A percentile compares a stretch with the other conserved stretches of the same genome.
Conservation (phyloP, 2,113 vertebrate genomes). For the Chaetorhynchus papuensis region DNA sequence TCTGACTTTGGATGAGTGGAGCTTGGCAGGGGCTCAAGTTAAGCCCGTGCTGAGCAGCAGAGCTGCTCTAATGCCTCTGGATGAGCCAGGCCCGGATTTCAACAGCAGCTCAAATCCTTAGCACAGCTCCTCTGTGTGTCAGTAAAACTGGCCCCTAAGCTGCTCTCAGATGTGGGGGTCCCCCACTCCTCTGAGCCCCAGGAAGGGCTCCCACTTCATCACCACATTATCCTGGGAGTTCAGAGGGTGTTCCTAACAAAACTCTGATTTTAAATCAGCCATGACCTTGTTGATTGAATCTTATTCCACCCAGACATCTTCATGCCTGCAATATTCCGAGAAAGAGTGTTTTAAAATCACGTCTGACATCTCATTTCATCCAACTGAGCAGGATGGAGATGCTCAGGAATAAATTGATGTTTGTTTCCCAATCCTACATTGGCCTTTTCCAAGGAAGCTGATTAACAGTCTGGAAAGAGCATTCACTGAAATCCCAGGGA, state of each 20-base stretch:
- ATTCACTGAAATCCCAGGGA: background rate
- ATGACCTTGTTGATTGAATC: background rate
- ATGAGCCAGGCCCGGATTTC: background rate
- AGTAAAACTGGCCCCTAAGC: background rate
- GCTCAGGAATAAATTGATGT: background rate
- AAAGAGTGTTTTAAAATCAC: background rate
- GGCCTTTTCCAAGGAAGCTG: background rate
- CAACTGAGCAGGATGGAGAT: background rate
- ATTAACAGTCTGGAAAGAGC: conserved; percentile 40
- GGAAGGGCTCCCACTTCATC: background rate
- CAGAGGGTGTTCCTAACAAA: background rate
- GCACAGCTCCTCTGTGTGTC: background rate
- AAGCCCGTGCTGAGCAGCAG: background rate
- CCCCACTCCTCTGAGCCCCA: background rate
- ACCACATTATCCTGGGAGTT: background rate
- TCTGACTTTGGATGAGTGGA: background rate
- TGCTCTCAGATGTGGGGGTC: background rate
- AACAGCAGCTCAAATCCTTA: background rate
- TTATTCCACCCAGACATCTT: background rate
- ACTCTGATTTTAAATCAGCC: background rate
- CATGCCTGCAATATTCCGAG: background rate
- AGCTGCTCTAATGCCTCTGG: background rate
- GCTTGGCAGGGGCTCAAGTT: background rate
- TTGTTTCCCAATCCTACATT: conserved; percentile 16
- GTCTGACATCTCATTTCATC: conserved; percentile 1